phyloP scores from a whole-genome alignment of 2,888 invertebrate species.

The Mimas tiliae region DNA sequence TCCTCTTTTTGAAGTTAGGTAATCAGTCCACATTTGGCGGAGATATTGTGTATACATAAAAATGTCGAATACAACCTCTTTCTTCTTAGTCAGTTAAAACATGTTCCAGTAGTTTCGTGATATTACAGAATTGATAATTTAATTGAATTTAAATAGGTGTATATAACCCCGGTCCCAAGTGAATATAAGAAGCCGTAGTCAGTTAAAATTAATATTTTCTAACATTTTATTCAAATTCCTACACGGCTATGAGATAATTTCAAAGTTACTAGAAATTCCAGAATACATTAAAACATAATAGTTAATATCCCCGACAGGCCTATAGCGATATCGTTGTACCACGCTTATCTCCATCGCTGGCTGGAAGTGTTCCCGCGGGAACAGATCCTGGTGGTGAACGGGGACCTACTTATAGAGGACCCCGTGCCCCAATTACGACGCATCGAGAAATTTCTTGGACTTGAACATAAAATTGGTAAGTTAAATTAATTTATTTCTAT shows the following conservation, averaged over 20 bases:
- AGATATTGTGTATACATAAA: no score
- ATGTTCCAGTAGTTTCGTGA: no score
- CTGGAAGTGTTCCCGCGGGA: conserved; percentile 95
- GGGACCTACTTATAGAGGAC: conserved; percentile 95
- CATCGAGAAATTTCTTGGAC: conserved; percentile 94
- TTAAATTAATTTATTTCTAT: not conserved
- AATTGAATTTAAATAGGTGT: no score
- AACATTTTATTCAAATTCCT: no score
- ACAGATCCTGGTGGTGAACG: conserved; percentile 97
- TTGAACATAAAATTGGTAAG: conserved; percentile 85
- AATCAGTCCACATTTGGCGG: no score
- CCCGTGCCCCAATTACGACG: conserved; percentile 94
- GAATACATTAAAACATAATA: conserved; percentile 11
- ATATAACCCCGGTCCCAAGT: no score
- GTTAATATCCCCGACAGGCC: conserved; percentile 77
- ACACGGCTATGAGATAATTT: not conserved
- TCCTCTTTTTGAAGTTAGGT: no score
- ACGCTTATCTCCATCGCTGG: conserved; percentile 96
- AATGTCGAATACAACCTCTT: no score
- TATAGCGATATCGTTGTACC: conserved; percentile 95
- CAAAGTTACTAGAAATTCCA: conserved; percentile 3
- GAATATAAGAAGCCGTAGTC: no score
- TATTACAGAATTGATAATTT: no score
- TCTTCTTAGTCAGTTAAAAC: no score
- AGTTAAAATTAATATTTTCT: no score